These are phyloP conservation scores for Megaustenia siamemsis DNA, from an alignment of 2,888 invertebrate species.

Conservation along the genomic window DNA sequence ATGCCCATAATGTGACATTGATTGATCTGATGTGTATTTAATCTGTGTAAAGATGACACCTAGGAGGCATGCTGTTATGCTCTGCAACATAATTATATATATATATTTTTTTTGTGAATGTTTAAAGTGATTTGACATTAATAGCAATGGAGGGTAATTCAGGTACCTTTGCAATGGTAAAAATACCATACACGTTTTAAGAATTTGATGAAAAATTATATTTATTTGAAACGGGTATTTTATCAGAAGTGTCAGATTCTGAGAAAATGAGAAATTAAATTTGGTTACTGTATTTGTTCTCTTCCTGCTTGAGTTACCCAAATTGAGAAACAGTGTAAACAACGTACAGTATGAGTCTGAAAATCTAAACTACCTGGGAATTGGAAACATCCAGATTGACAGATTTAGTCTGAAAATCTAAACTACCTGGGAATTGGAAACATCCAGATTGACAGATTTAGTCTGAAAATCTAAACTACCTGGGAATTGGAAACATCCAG, in stretches of 20 bases:
- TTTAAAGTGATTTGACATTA: background rate
- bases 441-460: too few relatives aligned
- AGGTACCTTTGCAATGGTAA: background rate
- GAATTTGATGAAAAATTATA: background rate
- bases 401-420: too few relatives aligned
- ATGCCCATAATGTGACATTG: slow-evolving; percentile 16
- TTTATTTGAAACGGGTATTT: slow-evolving; percentile 22
- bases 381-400: too few relatives aligned
- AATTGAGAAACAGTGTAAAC: background rate
- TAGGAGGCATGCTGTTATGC: background rate
- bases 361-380: too few relatives aligned
- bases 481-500: too few relatives aligned
- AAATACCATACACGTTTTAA: background rate
- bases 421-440: too few relatives aligned
- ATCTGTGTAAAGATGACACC: background rate
- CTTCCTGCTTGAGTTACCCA: background rate
- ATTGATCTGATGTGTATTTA: background rate
- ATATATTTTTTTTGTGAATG: background rate
- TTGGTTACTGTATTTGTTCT: background rate
- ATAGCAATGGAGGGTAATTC: background rate
- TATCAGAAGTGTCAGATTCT: background rate
- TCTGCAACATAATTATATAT: background rate
- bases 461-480: too few relatives aligned
- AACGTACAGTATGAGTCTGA: too few relatives aligned
- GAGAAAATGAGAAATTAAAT: background rate